Evolutionary conservation across 2,888 invertebrate species (phyloP).

Genomic region (Trachelus troglodyta): DNA sequence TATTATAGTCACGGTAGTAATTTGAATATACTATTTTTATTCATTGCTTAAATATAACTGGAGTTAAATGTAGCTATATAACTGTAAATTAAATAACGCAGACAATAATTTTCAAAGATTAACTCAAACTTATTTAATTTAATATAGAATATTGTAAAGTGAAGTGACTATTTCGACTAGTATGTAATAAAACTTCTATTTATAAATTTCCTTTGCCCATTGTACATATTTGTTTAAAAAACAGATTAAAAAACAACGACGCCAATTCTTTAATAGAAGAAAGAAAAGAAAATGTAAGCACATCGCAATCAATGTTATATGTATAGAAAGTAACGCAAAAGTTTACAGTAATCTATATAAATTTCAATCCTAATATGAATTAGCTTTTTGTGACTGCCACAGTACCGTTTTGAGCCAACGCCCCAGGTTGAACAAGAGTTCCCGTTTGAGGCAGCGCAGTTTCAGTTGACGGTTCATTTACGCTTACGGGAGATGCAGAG

Average conservation of each 20-base stretch:
- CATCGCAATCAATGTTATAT: background rate
- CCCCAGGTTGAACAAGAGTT: constrained; percentile 24
- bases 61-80: too few relatives aligned
- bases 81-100: too few relatives aligned
- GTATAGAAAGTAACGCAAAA: constrained; percentile 4
- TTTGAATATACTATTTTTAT: too few relatives aligned
- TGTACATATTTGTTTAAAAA: background rate
- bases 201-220: too few relatives aligned
- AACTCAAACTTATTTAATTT: too few relatives aligned
- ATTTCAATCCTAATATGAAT: constrained; percentile 19
- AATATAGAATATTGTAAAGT: too few relatives aligned
- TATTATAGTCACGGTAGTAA: too few relatives aligned
- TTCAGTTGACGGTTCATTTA: constrained; percentile 50
- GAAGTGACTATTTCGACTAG: too few relatives aligned
- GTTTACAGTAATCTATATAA: background rate
- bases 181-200: too few relatives aligned
- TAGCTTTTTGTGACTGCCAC: constrained; percentile 49
- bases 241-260: background rate
- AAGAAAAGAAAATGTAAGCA: background rate
- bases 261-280: background rate
- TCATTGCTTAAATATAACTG: too few relatives aligned
- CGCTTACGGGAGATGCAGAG: constrained; percentile 51
- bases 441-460: constrained; percentile 45
- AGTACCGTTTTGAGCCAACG: constrained; percentile 51
- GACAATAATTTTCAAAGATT: too few relatives aligned